These are phyloP conservation scores for Synchiropus splendidus DNA, from an alignment of 2,113 vertebrate genomes.

Conservation along the genomic window DNA sequence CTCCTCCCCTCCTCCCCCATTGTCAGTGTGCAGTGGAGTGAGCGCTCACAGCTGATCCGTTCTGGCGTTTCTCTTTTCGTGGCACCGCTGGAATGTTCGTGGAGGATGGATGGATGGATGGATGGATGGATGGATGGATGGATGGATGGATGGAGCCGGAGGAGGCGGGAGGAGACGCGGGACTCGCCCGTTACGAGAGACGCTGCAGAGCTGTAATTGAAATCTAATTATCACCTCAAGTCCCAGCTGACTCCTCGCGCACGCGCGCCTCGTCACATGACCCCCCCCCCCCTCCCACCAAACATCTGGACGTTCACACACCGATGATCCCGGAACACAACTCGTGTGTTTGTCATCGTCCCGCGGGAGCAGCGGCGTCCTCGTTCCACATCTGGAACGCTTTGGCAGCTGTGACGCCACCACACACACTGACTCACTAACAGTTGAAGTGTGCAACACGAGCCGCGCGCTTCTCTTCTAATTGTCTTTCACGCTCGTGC, in stretches of 20 bases:
- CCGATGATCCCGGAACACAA: slow-evolving; percentile 38
- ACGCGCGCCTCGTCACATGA: slow-evolving; percentile 29
- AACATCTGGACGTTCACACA: slow-evolving; percentile 65
- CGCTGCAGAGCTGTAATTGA: slow-evolving; percentile 59
- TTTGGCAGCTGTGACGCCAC: slow-evolving; percentile 11
- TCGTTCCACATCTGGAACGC: neutral
- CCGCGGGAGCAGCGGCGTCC: slow-evolving; percentile 38
- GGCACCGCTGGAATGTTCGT: slow-evolving; percentile 47
- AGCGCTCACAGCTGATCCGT: slow-evolving; percentile 47
- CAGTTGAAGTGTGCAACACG: neutral
- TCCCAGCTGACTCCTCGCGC: slow-evolving; percentile 45
- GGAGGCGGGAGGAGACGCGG: neutral
- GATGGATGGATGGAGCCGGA: neutral
- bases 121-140: neutral
- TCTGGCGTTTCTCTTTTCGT: slow-evolving; percentile 54
- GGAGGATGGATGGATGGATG: slow-evolving; percentile 8
- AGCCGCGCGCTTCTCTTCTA: neutral
- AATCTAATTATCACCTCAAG: slow-evolving; percentile 68
- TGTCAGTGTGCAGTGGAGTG: slow-evolving; percentile 55
- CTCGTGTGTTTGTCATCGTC: slow-evolving; percentile 2
- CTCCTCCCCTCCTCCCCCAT: slow-evolving; percentile 17
- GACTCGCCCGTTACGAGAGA: too few relatives aligned
- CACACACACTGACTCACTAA: neutral
- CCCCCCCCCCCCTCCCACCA: too few relatives aligned
- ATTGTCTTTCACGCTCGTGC: neutral